Percentiles rank a stretch among this genome's conserved stretches.
These are phyloP conservation scores for Hylaeus volcanicus DNA, from an alignment of 1,140 invertebrate species.

Conservation along the genomic window DNA sequence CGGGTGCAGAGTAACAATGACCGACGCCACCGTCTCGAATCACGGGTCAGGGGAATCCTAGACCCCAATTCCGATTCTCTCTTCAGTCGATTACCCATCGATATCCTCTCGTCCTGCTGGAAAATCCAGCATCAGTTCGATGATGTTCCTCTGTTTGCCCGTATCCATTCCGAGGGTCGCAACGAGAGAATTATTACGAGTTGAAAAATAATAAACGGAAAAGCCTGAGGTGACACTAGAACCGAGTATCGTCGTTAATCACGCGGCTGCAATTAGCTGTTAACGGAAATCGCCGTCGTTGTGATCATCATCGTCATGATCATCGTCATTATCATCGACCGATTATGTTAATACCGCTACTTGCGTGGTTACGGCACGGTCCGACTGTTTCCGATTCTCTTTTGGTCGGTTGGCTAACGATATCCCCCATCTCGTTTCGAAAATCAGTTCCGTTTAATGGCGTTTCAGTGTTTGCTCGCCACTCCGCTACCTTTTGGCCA, in stretches of 20 bases:
- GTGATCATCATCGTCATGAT: slow-evolving; percentile 15
- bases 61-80: neutral
- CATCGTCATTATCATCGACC: slow-evolving; percentile 4
- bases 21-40: neutral
- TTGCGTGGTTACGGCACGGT: neutral
- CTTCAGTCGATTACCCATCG: slow-evolving; percentile 2
- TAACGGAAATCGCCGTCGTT: slow-evolving; percentile 9
- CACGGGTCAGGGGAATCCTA: neutral
- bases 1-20: neutral
- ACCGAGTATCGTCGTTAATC: slow-evolving; percentile 17
- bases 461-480: slow-evolving; percentile 11
- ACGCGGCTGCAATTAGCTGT: neutral
- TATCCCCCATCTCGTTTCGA: neutral
- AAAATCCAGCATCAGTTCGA: neutral
- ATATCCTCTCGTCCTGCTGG: neutral
- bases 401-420: slow-evolving; percentile 23
- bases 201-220: slow-evolving; percentile 1
- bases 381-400: slow-evolving; percentile 3
- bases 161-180: neutral
- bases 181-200: neutral
- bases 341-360: slow-evolving; percentile 21
- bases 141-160: neutral
- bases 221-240: neutral
- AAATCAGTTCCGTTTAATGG: slow-evolving; percentile 25
- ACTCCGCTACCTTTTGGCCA: neutral